A percentile compares a stretch with the other conserved stretches of the same genome.
Evolutionary conservation across 2,888 invertebrate genomes (phyloP).

Genomic region (Rhingia campestris): DNA sequence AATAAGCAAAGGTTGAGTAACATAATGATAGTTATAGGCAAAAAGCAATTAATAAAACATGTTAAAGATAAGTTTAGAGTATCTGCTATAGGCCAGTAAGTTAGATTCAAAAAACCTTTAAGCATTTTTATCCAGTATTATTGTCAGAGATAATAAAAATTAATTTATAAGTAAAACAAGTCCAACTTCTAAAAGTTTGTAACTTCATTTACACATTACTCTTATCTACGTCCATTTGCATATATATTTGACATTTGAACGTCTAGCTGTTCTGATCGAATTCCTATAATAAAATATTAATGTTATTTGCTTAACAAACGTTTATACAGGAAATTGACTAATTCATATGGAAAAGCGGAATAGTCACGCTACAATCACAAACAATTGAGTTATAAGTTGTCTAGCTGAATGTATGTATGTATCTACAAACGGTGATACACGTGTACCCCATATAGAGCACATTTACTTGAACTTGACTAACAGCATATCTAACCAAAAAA

Average conservation of each 20-base stretch:
- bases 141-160: too few relatives aligned
- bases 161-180: not conserved
- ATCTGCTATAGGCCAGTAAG: too few relatives aligned
- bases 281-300: conserved; percentile 39
- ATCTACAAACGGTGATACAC: not conserved
- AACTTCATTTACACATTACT: not conserved
- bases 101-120: too few relatives aligned
- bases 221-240: not conserved
- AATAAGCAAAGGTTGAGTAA: too few relatives aligned
- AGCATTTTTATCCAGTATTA: too few relatives aligned
- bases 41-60: too few relatives aligned
- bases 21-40: too few relatives aligned
- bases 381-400: conserved; percentile 58
- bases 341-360: conserved; percentile 53
- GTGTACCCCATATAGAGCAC: not conserved
- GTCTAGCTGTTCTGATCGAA: not conserved
- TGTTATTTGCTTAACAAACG: conserved; percentile 23
- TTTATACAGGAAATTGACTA: conserved; percentile 63
- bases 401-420: conserved; percentile 21
- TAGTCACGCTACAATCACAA: conserved; percentile 57
- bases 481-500: too few relatives aligned
- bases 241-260: conserved; percentile 4
- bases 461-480: not conserved
- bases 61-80: too few relatives aligned
- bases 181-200: not conserved